A percentile compares a stretch with the other conserved stretches of the same genome.
Conservation (phyloP, 2,888 invertebrate species). For the Chrysina gloriosa region DNA sequence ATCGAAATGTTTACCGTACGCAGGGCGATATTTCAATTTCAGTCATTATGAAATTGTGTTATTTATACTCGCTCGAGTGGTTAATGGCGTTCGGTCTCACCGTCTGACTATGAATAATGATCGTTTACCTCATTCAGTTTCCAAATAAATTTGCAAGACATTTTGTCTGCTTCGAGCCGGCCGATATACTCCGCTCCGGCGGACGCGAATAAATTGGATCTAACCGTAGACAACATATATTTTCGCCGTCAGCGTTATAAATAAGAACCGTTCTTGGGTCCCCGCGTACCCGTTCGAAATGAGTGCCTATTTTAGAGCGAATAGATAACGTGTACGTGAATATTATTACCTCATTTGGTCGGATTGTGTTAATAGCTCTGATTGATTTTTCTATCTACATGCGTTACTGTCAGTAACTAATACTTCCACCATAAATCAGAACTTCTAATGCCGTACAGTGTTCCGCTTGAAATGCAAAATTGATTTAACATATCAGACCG, state of each 20-base stretch:
- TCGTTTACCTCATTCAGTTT: slow-evolving; percentile 53
- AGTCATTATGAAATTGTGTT: slow-evolving; percentile 44
- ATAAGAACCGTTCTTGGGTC: slow-evolving; percentile 1
- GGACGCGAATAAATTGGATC: slow-evolving; percentile 41
- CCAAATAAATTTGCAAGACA: slow-evolving; percentile 53
- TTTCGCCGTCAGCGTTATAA: slow-evolving; percentile 28
- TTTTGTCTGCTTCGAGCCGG: slow-evolving; percentile 31
- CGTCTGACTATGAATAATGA: slow-evolving; percentile 51
- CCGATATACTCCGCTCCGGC: slow-evolving; percentile 18
- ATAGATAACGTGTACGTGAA: background rate
- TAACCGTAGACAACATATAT: slow-evolving; percentile 29
- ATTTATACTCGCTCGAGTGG: slow-evolving; percentile 41
- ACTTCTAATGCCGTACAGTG: too few species aligned
- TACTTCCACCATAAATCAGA: too few species aligned
- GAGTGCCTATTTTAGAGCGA: slow-evolving; percentile 6
- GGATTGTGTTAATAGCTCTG: background rate
- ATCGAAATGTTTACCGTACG: slow-evolving; percentile 42
- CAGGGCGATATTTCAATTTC: slow-evolving; percentile 38
- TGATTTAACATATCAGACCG: too few species aligned
- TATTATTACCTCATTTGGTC: background rate
- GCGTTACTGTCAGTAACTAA: too few species aligned
- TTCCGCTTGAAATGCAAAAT: too few species aligned
- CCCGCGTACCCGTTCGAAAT: background rate
- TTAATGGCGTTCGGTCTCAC: slow-evolving; percentile 41
- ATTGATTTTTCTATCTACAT: background rate